Conservation (phyloP, 2,113 vertebrate genomes). For the Microcebus jonahi region DNA sequence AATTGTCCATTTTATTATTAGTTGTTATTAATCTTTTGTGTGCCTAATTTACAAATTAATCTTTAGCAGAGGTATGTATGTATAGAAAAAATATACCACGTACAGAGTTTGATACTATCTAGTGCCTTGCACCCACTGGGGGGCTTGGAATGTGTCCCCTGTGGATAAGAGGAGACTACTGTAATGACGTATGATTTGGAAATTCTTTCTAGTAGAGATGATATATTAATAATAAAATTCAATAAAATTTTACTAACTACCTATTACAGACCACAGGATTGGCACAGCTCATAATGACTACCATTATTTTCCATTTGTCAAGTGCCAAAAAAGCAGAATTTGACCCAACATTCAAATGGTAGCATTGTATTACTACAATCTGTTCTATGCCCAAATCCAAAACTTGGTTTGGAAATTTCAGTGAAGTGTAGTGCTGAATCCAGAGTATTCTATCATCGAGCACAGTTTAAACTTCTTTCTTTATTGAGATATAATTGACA, state of each 20-base stretch:
- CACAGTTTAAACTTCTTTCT: not conserved
- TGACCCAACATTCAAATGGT: not conserved
- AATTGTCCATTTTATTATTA: not conserved
- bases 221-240: not conserved
- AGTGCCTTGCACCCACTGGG: not conserved
- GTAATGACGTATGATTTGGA: not conserved
- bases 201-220: not conserved
- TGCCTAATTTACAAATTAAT: not conserved
- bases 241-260: constrained; percentile 1
- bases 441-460: not conserved
- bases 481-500: not conserved
- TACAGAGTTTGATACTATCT: not conserved
- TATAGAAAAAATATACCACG: not conserved
- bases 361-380: not conserved
- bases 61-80: not conserved
- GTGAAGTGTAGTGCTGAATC: not conserved
- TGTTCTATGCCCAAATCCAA: constrained; percentile 31
- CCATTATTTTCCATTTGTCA: constrained; percentile 40
- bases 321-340: not conserved
- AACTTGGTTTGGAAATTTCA: constrained; percentile 38
- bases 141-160: not conserved
- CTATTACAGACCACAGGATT: not conserved
- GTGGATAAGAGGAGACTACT: not conserved
- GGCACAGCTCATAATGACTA: constrained; percentile 10
- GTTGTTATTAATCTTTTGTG: not conserved